phyloP scores from a whole-genome alignment of 2,113 vertebrate genomes.

The Lagopus muta region DNA sequence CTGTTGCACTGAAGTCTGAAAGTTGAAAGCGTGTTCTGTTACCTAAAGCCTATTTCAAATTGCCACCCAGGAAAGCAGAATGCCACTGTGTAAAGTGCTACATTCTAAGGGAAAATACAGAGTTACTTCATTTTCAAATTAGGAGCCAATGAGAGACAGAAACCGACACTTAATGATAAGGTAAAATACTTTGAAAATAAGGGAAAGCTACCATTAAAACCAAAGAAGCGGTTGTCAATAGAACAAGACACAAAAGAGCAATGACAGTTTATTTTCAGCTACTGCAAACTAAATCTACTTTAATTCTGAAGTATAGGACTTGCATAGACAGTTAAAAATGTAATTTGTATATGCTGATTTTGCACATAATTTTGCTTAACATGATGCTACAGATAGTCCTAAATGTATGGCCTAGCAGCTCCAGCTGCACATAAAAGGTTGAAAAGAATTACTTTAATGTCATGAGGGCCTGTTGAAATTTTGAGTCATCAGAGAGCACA shows the following conservation, averaged over 20 bases:
- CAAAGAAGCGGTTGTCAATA: neutral
- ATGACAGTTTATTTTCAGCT: neutral
- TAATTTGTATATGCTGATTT: slow-evolving; percentile 28
- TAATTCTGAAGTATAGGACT: neutral
- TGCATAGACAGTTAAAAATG: neutral
- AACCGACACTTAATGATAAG: neutral
- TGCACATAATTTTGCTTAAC: neutral
- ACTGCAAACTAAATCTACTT: neutral
- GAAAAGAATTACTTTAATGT: slow-evolving; percentile 11
- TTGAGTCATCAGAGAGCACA: slow-evolving; percentile 61
- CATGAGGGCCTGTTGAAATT: slow-evolving; percentile 52
- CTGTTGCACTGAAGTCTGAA: neutral
- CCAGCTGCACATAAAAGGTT: slow-evolving; percentile 40
- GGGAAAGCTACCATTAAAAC: neutral
- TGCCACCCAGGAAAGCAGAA: neutral
- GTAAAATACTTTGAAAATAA: slow-evolving; percentile 6
- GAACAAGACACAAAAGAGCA: neutral
- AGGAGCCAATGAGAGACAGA: neutral
- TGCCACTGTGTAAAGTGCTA: neutral
- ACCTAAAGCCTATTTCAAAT: neutral
- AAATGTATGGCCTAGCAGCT: slow-evolving; percentile 17
- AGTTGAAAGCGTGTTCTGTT: neutral
- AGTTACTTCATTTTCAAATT: neutral
- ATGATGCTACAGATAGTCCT: neutral
- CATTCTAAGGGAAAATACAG: neutral